phyloP scores from a whole-genome alignment of 2,113 vertebrate species.

The Alligator mississippiensis region DNA sequence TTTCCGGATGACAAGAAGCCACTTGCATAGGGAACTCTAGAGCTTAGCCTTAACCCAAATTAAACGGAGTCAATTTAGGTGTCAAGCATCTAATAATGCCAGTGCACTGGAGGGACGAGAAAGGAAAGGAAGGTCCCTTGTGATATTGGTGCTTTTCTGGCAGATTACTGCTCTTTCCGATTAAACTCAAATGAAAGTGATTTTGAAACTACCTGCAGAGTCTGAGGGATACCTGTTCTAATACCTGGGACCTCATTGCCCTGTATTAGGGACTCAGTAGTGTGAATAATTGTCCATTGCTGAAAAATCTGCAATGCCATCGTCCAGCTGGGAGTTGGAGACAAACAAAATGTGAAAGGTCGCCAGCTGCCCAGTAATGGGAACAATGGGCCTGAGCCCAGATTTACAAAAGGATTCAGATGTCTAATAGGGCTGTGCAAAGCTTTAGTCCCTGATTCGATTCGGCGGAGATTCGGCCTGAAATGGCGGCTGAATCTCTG shows the following conservation, averaged over 20 bases:
- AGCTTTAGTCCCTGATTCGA: too few species aligned
- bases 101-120: too few species aligned
- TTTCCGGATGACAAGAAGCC: neutral
- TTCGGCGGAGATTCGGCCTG: too few species aligned
- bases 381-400: neutral
- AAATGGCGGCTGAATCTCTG: too few species aligned
- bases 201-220: neutral
- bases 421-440: neutral
- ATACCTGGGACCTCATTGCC: neutral
- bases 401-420: neutral
- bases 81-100: neutral
- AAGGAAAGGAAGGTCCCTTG: neutral
- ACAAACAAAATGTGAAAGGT: neutral
- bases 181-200: neutral
- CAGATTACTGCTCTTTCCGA: neutral
- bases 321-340: neutral
- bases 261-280: neutral
- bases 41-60: neutral
- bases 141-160: neutral
- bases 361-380: neutral
- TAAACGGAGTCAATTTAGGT: neutral
- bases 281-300: neutral
- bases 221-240: neutral
- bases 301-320: neutral
- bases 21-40: neutral